Percentiles rank a stretch among this genome's conserved stretches.
Evolutionary conservation across 2,797 vertebrate genomes (phyloP).

Genomic region (Cossypha polioptera): DNA sequence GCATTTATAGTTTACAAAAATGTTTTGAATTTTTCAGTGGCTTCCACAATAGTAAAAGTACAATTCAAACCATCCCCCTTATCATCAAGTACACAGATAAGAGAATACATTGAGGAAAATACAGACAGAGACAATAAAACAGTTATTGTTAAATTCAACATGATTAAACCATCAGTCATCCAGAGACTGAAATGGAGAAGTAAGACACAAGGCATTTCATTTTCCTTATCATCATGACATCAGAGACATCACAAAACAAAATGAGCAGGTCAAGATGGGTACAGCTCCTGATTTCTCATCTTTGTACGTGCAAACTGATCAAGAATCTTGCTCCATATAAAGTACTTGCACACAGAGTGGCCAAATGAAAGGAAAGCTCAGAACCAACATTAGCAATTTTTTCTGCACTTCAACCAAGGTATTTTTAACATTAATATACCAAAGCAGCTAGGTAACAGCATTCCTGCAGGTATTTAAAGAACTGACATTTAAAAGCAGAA

Average conservation of each 20-base stretch:
- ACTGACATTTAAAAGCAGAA: not conserved
- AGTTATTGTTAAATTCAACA: not conserved
- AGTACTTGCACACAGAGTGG: not conserved
- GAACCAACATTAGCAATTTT: not conserved
- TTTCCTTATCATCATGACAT: not conserved
- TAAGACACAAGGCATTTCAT: not conserved
- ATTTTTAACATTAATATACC: not conserved
- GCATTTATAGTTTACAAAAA: constrained; percentile 59
- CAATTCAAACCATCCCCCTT: not conserved
- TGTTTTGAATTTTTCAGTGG: not conserved
- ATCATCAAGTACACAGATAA: not conserved
- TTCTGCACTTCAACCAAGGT: not conserved
- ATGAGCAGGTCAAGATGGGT: not conserved
- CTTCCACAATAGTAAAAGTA: not conserved
- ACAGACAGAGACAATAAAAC: not conserved
- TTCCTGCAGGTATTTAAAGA: not conserved
- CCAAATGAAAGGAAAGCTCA: not conserved
- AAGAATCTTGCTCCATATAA: not conserved
- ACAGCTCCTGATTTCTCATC: not conserved
- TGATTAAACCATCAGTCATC: not conserved
- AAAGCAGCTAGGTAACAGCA: not conserved
- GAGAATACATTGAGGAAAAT: not conserved
- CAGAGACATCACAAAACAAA: not conserved
- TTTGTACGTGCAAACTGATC: not conserved
- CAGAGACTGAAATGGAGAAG: not conserved